Evolutionary conservation across 1,140 invertebrate genomes (phyloP), one percentile per base, ranked within the genome.

Genomic region (Cardiocondyla obscurior): DNA sequence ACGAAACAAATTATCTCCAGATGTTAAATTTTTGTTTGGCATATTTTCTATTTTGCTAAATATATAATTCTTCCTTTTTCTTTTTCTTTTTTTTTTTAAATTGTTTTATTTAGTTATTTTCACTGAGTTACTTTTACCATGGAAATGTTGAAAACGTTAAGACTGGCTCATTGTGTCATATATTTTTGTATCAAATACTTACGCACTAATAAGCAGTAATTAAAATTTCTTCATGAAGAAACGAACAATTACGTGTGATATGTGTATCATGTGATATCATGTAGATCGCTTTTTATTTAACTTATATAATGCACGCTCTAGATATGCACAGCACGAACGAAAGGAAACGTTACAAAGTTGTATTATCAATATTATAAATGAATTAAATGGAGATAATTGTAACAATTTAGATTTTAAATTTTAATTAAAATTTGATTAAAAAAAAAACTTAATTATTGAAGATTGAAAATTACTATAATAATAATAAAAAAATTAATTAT

Each of bases 371-470:
- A 51, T 6, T 36, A 1, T 19, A 39, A 39, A 57, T 72, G 3
- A 14, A 36, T 39, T n/a, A 55, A 39, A 57, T 55, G 36, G 25
- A 36, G 8, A 65, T 44, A 65, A 46, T 51, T 53, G 16, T 4
- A 70, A 33, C 28, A 14, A 22, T 3, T 33, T 36, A 51, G 25
- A 57, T 16, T 28, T 16, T 58, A 58, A 55, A 70, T 53, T 36
- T 51, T 7, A 7, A 49, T 55, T 25, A 33, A 16, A 16, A 55
- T 36, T 55, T 25, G n/a, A n/a, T 39, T 7, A n/a, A 57, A 72
- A 72, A 57, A 72, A 57, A 72, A 72, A 57, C 55, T 57, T 22
- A 72, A 73, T 36, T 39, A 25, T 39, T 36, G 16, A 55, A 58
- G 42, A 30, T 3, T 39, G 14, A 42, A 62, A 25, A 39, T 4